Percentiles rank a stretch among this genome's conserved stretches.
These are phyloP conservation scores for Drosophila cognata DNA, from an alignment of 2,888 invertebrate species.

Conservation along the genomic window DNA sequence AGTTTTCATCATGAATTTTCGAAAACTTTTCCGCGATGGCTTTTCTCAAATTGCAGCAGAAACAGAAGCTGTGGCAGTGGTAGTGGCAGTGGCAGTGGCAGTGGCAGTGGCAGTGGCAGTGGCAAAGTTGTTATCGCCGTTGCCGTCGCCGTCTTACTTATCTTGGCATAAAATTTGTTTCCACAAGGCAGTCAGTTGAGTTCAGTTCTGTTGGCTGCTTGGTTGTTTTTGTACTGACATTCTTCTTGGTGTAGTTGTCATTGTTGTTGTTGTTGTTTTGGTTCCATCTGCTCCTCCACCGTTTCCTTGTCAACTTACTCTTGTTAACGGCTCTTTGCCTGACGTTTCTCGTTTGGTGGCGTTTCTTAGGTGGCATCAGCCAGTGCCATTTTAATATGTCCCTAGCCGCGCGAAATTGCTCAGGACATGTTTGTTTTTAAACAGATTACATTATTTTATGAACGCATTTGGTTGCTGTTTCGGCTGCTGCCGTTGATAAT, in stretches of 20 bases:
- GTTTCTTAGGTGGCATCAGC: slow-evolving; percentile 64
- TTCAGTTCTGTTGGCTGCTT: slow-evolving; percentile 28
- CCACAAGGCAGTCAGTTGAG: slow-evolving; percentile 55
- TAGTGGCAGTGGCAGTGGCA: slow-evolving; percentile 25
- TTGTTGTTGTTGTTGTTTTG: slow-evolving; percentile 22
- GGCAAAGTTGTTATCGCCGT: slow-evolving; percentile 69
- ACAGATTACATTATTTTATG: slow-evolving; percentile 80
- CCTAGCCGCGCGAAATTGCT: slow-evolving; percentile 80
- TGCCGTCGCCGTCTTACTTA: slow-evolving; percentile 70
- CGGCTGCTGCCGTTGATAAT: slow-evolving; percentile 70
- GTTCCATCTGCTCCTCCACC: slow-evolving; percentile 37
- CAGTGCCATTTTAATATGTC: slow-evolving; percentile 75
- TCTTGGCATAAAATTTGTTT: slow-evolving; percentile 82
- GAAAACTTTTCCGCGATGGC: slow-evolving; percentile 51
- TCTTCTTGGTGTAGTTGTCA: slow-evolving; percentile 1
- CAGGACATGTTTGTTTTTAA: slow-evolving; percentile 80
- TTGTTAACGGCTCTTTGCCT: slow-evolving; percentile 73
- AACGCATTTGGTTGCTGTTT: slow-evolving; percentile 67
- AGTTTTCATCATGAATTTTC: slow-evolving; percentile 79
- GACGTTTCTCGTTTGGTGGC: slow-evolving; percentile 56
- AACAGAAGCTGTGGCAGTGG: slow-evolving; percentile 45
- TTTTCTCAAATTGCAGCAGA: slow-evolving; percentile 63
- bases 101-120: slow-evolving; percentile 32
- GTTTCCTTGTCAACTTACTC: slow-evolving; percentile 71
- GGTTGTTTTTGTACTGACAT: slow-evolving; percentile 5